Base-by-base conservation (phyloP, 30 jellyfish, hydroid and myxozoan species). In the Aurelia coerulea region DNA sequence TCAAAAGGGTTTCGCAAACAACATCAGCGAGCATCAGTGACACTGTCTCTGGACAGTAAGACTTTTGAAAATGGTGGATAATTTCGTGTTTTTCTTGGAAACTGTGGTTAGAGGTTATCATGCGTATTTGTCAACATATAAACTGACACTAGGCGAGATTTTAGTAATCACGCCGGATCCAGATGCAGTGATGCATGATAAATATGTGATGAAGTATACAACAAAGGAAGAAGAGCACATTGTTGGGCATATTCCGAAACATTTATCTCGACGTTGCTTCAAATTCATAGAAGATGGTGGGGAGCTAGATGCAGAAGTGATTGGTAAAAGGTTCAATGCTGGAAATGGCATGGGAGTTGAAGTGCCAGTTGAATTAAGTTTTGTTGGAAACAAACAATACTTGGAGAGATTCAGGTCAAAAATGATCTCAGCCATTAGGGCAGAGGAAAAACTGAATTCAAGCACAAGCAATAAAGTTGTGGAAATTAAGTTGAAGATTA, bases 301-400 rank as follows among this genome's bases (percentile, higher is more conserved):
- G 76, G 87, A 59, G 63, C 59, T 76, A 59, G 75, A 76, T 76
- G 87, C 87, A 53, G 87, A 76, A 59, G 87, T 59, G 64, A 76
- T 76, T 76, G 62, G 87, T 29, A 76, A 76, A 59, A 76, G 87
- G 63, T 53, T 76, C 29, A 59, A 54, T 76, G 87, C 87, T 59
- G 87, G 87, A 54, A 54, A 76, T 53, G 87, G 87, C 76, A 76
- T 53, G 87, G 87, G 84, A 76, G 87, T 53, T 11, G 87, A 59
- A 23, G 76, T 76, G 60, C 87, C 87, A 76, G 87, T 76, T 64
- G 75, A 76, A 76, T 76, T 76, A 58, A 53, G 87, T 3, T 76
- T 76, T 76, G 63, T 54, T 54, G 87, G 87, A 54, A 76, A 76
- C 76, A 76, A 76, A 76, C 70, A 76, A 54, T 76, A 76, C 76